These are phyloP conservation scores for Auanema sp. DNA, from an alignment of 2,888 invertebrate species.

Conservation along the genomic window DNA sequence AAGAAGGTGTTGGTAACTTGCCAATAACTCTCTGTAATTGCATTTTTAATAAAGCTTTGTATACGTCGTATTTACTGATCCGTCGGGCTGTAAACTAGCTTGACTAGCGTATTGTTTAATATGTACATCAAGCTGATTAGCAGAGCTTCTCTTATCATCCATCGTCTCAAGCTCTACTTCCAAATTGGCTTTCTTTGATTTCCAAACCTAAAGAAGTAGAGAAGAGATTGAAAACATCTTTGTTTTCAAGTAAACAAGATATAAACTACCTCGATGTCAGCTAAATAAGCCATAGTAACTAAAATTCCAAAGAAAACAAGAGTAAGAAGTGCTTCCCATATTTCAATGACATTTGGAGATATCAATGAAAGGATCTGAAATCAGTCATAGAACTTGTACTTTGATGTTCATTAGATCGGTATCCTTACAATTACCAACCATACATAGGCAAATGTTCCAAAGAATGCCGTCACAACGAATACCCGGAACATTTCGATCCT, in stretches of 20 bases:
- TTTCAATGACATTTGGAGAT: constrained; percentile 42
- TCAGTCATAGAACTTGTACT: not conserved
- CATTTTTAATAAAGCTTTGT: not conserved
- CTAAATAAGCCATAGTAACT: constrained; percentile 70
- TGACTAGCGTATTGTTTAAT: constrained; percentile 34
- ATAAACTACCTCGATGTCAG: constrained; percentile 66
- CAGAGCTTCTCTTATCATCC: constrained; percentile 5
- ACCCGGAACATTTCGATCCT: constrained; percentile 63
- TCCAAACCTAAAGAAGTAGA: constrained; percentile 20
- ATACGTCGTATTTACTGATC: constrained; percentile 6
- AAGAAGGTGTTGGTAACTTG: constrained; percentile 24
- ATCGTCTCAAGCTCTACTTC: constrained; percentile 29
- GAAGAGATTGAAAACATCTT: constrained; percentile 39
- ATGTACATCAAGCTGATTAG: constrained; percentile 19
- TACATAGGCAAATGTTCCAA: constrained; percentile 70
- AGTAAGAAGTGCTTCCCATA: constrained; percentile 71
- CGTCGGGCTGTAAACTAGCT: constrained; percentile 18
- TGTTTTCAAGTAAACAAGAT: constrained; percentile 17
- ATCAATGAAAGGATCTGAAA: constrained; percentile 35
- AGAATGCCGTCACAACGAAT: constrained; percentile 65
- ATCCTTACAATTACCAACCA: constrained; percentile 69
- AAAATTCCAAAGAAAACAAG: constrained; percentile 70
- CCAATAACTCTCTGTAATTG: constrained; percentile 22
- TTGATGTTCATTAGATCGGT: not conserved
- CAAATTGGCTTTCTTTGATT: constrained; percentile 22